These are phyloP conservation scores for Aphelocoma coerulescens DNA, from an alignment of 2,113 vertebrate genomes.

Conservation along the genomic window DNA sequence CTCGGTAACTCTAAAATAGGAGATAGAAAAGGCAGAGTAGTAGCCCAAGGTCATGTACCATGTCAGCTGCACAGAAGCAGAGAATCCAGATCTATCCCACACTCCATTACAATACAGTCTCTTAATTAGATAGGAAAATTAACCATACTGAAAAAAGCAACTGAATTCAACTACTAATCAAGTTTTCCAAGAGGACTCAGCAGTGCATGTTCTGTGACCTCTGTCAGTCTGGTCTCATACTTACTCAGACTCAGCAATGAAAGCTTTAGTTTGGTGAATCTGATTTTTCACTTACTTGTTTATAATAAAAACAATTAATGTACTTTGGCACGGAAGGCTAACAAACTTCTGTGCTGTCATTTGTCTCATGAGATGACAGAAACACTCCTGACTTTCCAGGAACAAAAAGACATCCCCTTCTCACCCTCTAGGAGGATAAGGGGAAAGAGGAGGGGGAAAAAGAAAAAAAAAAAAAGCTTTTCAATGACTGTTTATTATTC, in stretches of 20 bases:
- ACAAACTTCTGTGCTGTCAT: neutral
- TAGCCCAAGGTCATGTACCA: conserved; percentile 30
- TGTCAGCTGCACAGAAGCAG: neutral
- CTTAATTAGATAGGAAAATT: neutral
- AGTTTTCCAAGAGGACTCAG: neutral
- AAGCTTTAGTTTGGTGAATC: neutral
- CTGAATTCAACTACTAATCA: neutral
- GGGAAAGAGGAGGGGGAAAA: neutral
- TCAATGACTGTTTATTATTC: neutral
- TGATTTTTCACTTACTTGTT: neutral
- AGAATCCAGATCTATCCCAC: neutral
- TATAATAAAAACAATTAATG: neutral
- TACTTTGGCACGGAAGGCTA: neutral
- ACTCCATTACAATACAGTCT: neutral
- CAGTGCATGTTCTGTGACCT: neutral
- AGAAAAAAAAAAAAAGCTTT: neutral
- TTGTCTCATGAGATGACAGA: neutral
- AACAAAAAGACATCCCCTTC: neutral
- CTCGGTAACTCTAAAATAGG: neutral
- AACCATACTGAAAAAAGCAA: neutral
- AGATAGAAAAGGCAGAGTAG: neutral
- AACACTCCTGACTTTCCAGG: neutral
- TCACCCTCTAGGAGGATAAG: neutral
- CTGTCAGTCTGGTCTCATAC: neutral
- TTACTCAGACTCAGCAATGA: neutral